Conservation (phyloP, 2,113 vertebrate species). For the Boulengerochromis microlepis region DNA sequence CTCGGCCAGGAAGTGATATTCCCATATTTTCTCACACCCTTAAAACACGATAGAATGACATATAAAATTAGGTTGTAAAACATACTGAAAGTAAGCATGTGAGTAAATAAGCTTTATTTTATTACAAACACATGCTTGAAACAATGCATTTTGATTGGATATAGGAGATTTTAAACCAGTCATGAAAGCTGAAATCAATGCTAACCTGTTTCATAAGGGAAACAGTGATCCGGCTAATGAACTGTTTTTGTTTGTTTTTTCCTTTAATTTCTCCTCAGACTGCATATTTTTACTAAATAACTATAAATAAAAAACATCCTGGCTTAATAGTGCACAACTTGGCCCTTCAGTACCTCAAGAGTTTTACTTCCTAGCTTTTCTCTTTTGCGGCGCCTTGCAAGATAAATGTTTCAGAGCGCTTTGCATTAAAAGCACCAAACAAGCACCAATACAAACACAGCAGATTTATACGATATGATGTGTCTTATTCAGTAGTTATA, state of each 20-base stretch:
- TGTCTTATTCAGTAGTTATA: neutral
- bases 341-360: neutral
- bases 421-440: neutral
- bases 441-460: neutral
- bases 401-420: neutral
- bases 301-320: neutral
- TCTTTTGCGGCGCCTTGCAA: neutral
- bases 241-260: neutral
- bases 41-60: neutral
- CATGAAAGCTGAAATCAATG: neutral
- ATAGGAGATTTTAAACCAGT: neutral
- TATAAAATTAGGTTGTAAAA: neutral
- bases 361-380: neutral
- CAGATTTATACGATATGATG: neutral
- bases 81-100: neutral
- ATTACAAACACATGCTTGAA: neutral
- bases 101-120: neutral
- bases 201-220: neutral
- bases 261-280: neutral
- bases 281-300: neutral
- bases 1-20: neutral
- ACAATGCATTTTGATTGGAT: neutral
- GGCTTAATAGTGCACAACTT: neutral
- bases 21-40: neutral
- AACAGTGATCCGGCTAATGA: neutral